phyloP scores from a whole-genome alignment of 2,888 invertebrate species.

The Phasia obesa region DNA sequence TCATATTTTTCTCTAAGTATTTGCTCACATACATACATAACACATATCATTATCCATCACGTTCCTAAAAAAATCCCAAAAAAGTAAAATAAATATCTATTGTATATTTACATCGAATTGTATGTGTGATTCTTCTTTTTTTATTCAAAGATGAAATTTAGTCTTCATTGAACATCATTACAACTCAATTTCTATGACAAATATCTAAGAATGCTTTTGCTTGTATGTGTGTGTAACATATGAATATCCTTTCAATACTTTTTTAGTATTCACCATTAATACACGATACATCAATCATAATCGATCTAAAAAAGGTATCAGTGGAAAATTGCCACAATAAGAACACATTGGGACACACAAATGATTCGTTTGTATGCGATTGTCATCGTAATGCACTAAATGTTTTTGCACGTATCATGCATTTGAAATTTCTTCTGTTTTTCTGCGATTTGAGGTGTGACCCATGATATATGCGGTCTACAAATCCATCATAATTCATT shows the following conservation, averaged over 20 bases:
- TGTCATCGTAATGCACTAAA: conserved; percentile 54
- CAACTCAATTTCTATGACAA: conserved; percentile 52
- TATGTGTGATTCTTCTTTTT: conserved; percentile 46
- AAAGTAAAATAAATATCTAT: conserved; percentile 34
- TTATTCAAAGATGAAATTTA: conserved; percentile 50
- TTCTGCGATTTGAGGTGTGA: conserved; percentile 50
- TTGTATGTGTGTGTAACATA: not conserved
- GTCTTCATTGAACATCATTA: conserved; percentile 48
- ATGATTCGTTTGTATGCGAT: conserved; percentile 47
- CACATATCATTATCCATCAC: conserved; percentile 46
- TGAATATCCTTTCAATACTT: conserved; percentile 3
- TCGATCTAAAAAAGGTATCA: conserved; percentile 77
- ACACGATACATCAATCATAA: conserved; percentile 78
- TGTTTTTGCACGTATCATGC: conserved; percentile 28
- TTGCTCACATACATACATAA: conserved; percentile 11
- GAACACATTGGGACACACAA: conserved; percentile 51
- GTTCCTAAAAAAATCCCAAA: conserved; percentile 14
- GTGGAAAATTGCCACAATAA: conserved; percentile 67
- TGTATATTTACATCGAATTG: conserved; percentile 24
- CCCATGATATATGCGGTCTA: conserved; percentile 39
- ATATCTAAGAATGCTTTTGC: not conserved
- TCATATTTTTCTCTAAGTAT: not conserved
- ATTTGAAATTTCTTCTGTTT: not conserved
- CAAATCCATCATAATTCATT: conserved; percentile 65
- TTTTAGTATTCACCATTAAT: conserved; percentile 68